Evolutionary conservation across 2,888 invertebrate genomes (phyloP), one percentile per base, ranked within the genome.

Genomic region (Agrotis exclamationis): DNA sequence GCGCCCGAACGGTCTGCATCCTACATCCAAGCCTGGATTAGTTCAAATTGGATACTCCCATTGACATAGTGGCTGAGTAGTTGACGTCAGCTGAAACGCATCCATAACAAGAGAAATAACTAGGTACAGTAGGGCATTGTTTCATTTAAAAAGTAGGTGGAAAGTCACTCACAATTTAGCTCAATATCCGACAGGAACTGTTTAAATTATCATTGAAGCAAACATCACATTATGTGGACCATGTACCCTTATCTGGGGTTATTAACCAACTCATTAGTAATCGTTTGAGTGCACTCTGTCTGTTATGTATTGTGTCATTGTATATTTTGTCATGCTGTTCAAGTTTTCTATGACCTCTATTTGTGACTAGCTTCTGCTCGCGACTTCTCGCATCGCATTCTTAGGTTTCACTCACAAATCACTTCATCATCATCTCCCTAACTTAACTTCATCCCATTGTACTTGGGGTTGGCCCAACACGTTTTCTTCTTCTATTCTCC

Each of bases 211-310:
- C 24, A 58, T 50, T 0, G 48, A 9, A 14, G 20, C 22, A 28
- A 20, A 16, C 28, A 33, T 45, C 5, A 16, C 16, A 56, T 1
- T 24, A 18, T 66, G 18, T 28, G 24, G 16, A 24, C 33, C 58
- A 63, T 53, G 18, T 57, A 28, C 44, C 53, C 70, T 76, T 76
- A 75, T 75, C 74, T 59, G n/a, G 1, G 75, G 75, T 63, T 63
- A 62, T 54, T 76, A 63, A 56, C 70, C 76, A 76, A 60, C 47
- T 47, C 69, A 53, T 74, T 70, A 63, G 14, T 14, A 60, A 51
- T 60, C 67, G 28, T 73, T 53, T 59, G 50, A 51, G 56, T 70
- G 39, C 58, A 69, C 69, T 59, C 39, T 24, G 51, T 59, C 39
- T 24, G 51, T 70, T 70, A 76, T 57, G 60, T 76, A 44, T 64